phyloP scores from a whole-genome alignment of 2,888 invertebrate species.

The Lydus trimaculatus region DNA sequence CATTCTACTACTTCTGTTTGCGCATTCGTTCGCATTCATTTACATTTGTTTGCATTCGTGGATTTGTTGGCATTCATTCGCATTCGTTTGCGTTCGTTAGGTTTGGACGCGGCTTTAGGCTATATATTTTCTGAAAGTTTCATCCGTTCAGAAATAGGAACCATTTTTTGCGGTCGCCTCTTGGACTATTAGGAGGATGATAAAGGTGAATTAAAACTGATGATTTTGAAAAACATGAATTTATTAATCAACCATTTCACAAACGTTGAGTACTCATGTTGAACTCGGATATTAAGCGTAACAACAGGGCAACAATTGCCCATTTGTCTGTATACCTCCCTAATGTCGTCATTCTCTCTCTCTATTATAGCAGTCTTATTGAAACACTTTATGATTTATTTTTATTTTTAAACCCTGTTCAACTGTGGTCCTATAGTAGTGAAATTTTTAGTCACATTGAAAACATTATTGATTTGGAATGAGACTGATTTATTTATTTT shows the following conservation, averaged over 20 bases:
- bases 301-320: slow-evolving; percentile 47
- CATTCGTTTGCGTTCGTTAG: no score
- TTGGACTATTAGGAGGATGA: no score
- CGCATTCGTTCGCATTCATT: no score
- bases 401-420: slow-evolving; percentile 55
- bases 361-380: slow-evolving; percentile 59
- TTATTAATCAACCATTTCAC: slow-evolving; percentile 58
- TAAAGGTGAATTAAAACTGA: neutral
- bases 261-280: slow-evolving; percentile 60
- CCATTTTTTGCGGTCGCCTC: no score
- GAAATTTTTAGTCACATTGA: slow-evolving; percentile 28
- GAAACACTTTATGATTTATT: slow-evolving; percentile 55
- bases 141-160: no score
- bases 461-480: slow-evolving; percentile 6
- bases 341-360: slow-evolving; percentile 57
- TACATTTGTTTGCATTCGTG: no score
- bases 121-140: no score
- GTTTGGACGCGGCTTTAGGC: no score
- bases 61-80: no score
- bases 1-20: no score
- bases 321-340: slow-evolving; percentile 55
- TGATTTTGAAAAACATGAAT: slow-evolving; percentile 56
- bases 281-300: slow-evolving; percentile 60
- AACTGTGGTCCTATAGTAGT: slow-evolving; percentile 49
- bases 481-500: slow-evolving; percentile 15